Evolutionary conservation across 2,113 vertebrate species (phyloP), one percentile per base, ranked within the genome.

Genomic region (Antennarius striatus): DNA sequence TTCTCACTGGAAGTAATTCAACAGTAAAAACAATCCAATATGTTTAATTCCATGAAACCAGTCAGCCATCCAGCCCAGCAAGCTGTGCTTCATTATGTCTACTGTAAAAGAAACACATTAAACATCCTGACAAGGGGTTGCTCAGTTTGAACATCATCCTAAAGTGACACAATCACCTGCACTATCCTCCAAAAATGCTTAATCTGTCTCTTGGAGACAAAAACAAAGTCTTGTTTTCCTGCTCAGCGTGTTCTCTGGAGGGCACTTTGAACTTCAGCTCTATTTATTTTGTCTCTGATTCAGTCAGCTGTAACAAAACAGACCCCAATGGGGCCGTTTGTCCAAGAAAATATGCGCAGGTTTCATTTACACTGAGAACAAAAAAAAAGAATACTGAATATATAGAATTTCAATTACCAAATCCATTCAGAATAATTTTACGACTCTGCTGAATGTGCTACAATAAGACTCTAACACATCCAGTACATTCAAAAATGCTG

Each of bases 271-370:
- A 78, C 73, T 60, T 54, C 12, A 62, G 50, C 5, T 32, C 48
- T 65, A 71, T 82, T 86, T 80, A 68, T 82, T 81, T 79, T 73
- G 85, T 81, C 71, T 73, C 47, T 70, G 29, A 84, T 71, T 75
- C 54, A 72, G 54, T 58, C 78, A 67, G 63, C 56, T 80, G 55
- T 56, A 43, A 53, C 68, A 56, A 74, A 80, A 71, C 66, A 80
- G n/a, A 58, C 60, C 65, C 13, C 56, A 73, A 47, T 67, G 47
- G 50, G 69, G 10, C 4, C 55, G 53, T 71, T 79, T 71, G 48
- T 61, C 22, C 59, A 67, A 55, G 61, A 81, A 81, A 75, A 80
- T 64, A 75, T 54, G 3, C 63, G 15, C 22, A 22, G 22, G 22
- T 22, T 22, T 22, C 22, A 22, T 1, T 22, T 22, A 22, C 1